Evolutionary conservation across 2,797 vertebrate genomes (phyloP), one percentile per base, ranked within the genome.

Genomic region (Lepus oiostolus): DNA sequence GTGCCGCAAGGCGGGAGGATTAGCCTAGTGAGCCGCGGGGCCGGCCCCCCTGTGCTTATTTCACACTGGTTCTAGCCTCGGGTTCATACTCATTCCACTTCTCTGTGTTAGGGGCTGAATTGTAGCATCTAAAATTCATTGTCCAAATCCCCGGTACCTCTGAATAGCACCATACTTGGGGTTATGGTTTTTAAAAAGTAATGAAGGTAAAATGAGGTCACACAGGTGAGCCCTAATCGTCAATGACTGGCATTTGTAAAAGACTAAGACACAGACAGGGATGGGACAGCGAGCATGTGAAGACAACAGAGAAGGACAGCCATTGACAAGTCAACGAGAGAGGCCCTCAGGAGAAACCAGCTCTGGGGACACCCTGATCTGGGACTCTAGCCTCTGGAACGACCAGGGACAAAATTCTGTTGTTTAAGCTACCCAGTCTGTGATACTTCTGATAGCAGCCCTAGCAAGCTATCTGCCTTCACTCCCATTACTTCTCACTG

Each of bases 181-280:
- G 65, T 81, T 0, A 87, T 67, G 21, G 63, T 21, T 24, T 90
- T 24, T 93, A n/a, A 91, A 88, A 82, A 93, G 19, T 42, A 90
- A 81, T 89, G 76, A 95, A 42, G 28, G 65, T 77, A 70, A 90
- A 94, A 82, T 79, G 32, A 88, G 38, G 74, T 80, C 62, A 87
- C 38, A 75, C 2, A 16, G 7, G 14, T 91, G 85, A 68, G n/a
- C 21, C 22, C 30, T 84, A 86, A 93, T 67, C 68, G 62, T 47
- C 3, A 82, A 65, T 70, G 54, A 70, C 35, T 75, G 47, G 21
- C 50, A 8, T 74, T 50, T 68, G 12, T 22, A 85, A 63, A 38
- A 90, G 32, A 8, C 32, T 58, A 58, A 70, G 21, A 30, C 28
- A 62, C 50, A 60, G 30, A 30, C 28, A 60, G n/a, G 50, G 24